These are phyloP conservation scores for Myrmecophaga tridactyla DNA, from an alignment of 2,113 vertebrate genomes.

Conservation along the genomic window DNA sequence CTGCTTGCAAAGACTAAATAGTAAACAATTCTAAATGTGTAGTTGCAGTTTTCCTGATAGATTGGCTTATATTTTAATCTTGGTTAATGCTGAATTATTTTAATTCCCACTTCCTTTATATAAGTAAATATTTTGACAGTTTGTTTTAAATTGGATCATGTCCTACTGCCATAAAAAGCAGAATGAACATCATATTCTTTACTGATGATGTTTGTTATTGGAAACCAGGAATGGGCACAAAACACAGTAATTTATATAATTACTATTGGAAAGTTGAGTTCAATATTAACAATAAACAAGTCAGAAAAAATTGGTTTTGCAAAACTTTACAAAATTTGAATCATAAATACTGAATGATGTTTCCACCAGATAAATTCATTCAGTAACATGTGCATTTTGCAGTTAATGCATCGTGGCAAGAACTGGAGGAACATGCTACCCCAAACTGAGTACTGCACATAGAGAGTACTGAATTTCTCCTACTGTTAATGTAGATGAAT, in stretches of 20 bases:
- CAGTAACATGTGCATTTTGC: neutral
- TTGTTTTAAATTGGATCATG: neutral
- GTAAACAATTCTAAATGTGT: neutral
- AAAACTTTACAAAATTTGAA: neutral
- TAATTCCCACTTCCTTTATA: neutral
- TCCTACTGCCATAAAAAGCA: neutral
- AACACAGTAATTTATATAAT: neutral
- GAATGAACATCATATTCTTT: neutral
- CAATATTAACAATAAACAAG: neutral
- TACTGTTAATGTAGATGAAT: neutral
- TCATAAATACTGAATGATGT: neutral
- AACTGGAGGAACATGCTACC: neutral
- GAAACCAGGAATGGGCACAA: neutral
- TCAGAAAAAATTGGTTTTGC: neutral
- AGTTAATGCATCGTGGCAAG: neutral
- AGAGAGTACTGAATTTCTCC: neutral
- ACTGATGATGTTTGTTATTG: neutral
- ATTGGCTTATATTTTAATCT: neutral
- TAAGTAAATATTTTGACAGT: neutral
- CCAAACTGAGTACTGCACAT: neutral
- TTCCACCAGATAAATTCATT: neutral
- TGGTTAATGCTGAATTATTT: neutral
- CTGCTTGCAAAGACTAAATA: neutral
- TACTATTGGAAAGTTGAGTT: neutral
- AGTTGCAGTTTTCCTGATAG: neutral